Conservation (phyloP, 2,797 vertebrate species). For the Pangasius macronema region DNA sequence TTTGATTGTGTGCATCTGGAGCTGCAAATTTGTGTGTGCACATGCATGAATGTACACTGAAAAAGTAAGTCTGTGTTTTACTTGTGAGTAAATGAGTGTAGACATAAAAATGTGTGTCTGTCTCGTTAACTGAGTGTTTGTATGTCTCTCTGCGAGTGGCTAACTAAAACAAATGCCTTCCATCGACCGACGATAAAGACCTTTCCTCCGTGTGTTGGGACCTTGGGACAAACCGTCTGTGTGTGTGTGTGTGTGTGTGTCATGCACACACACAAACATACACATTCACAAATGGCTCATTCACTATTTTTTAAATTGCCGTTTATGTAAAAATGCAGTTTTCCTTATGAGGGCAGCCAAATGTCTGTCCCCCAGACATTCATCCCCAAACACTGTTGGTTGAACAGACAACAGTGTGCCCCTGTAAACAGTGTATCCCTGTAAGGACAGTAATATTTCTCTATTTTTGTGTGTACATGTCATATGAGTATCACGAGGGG, state of each 20-base stretch:
- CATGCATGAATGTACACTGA: background rate
- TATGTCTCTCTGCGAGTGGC: constrained; percentile 28
- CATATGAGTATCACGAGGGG: too few relatives aligned
- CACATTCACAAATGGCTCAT: background rate
- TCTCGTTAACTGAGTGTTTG: background rate
- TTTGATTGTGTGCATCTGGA: constrained; percentile 20
- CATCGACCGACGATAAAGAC: too few relatives aligned
- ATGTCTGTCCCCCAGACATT: too few relatives aligned
- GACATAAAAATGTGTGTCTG: constrained; percentile 16
- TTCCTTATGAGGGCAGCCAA: background rate
- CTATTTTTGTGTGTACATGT: too few relatives aligned
- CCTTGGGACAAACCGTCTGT: too few relatives aligned
- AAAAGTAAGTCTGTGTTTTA: constrained; percentile 16
- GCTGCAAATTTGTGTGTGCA: background rate
- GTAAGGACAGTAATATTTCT: too few relatives aligned
- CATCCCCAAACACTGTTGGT: background rate
- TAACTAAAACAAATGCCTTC: constrained; percentile 44
- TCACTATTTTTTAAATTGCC: background rate
- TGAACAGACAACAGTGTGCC: too few relatives aligned
- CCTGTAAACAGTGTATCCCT: too few relatives aligned
- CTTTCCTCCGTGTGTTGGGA: too few relatives aligned
- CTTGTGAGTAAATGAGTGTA: constrained; percentile 2
- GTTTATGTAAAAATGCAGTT: background rate
- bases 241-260: too few relatives aligned
- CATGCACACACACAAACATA: background rate